Evolutionary conservation across 2,888 invertebrate genomes (phyloP).

Genomic region (Phymatocera aterrima): DNA sequence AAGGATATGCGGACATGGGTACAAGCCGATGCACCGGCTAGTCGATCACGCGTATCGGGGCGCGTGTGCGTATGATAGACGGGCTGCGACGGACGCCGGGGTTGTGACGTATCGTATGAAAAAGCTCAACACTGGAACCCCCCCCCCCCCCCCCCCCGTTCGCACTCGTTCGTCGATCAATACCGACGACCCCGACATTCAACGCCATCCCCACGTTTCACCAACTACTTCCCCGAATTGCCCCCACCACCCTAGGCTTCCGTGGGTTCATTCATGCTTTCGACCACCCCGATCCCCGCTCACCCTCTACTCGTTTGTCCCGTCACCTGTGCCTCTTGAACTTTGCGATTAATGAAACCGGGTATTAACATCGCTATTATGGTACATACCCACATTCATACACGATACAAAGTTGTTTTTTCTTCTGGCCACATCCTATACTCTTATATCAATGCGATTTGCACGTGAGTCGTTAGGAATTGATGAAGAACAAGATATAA

Average conservation of each 20-base stretch:
- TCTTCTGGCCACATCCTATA: constrained; percentile 1
- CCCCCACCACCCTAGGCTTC: constrained; percentile 45
- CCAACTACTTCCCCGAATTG: constrained; percentile 47
- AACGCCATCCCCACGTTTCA: constrained; percentile 60
- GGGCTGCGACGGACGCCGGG: constrained; percentile 62
- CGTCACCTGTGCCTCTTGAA: constrained; percentile 49
- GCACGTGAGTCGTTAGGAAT: background rate
- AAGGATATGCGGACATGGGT: constrained; percentile 10
- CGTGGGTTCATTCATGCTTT: constrained; percentile 70
- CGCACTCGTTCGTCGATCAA: constrained; percentile 68
- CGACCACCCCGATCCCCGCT: constrained; percentile 51
- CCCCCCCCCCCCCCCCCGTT: constrained; percentile 61
- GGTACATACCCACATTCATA: background rate
- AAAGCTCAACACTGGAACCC: constrained; percentile 70
- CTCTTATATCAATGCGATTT: background rate
- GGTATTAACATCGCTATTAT: constrained; percentile 14
- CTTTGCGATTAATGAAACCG: constrained; percentile 39
- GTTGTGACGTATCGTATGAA: constrained; percentile 57
- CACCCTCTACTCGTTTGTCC: constrained; percentile 54
- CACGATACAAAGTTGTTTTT: background rate
- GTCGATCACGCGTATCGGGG: constrained; percentile 20
- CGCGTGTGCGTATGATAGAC: constrained; percentile 48
- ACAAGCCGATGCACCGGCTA: background rate
- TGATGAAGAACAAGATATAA: background rate
- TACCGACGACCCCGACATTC: constrained; percentile 74